phyloP scores from a whole-genome alignment of 2,797 vertebrate species.

The Pogonophryne albipinna region DNA sequence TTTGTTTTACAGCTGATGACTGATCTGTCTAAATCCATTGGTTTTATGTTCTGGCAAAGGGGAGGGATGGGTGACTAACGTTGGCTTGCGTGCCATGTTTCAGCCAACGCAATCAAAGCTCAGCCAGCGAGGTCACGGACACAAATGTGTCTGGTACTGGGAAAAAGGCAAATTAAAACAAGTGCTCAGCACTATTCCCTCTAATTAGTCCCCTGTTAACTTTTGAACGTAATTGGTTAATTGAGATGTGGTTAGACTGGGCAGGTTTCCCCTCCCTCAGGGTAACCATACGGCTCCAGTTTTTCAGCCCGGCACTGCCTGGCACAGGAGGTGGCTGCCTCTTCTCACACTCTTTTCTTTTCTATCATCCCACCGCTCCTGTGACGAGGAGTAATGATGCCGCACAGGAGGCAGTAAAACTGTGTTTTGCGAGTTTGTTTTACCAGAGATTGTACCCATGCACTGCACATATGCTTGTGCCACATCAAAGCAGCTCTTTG shows the following conservation, averaged over 20 bases:
- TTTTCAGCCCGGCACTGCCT: constrained; percentile 73
- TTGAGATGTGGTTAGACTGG: constrained; percentile 80
- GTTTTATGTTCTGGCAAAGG: constrained; percentile 72
- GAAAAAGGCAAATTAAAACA: constrained; percentile 63
- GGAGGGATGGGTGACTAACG: constrained; percentile 78
- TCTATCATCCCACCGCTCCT: constrained; percentile 69
- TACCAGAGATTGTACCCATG: constrained; percentile 74
- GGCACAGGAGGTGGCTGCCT: constrained; percentile 73
- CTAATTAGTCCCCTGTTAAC: constrained; percentile 81
- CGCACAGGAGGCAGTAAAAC: constrained; percentile 82
- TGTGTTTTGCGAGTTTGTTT: constrained; percentile 76
- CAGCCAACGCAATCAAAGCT: constrained; percentile 65
- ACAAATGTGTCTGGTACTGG: constrained; percentile 57
- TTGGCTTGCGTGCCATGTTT: constrained; percentile 71
- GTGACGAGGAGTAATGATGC: constrained; percentile 73
- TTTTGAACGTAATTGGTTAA: constrained; percentile 83
- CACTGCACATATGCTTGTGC: constrained; percentile 76
- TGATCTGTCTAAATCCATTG: constrained; percentile 78
- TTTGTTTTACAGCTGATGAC: constrained; percentile 79
- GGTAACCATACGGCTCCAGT: constrained; percentile 76
- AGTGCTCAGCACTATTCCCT: constrained; percentile 73
- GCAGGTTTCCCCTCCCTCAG: constrained; percentile 76
- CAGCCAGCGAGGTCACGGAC: constrained; percentile 66
- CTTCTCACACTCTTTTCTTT: constrained; percentile 45
- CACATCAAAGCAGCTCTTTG: constrained; percentile 83